Evolutionary conservation across 2,888 invertebrate genomes (phyloP), one percentile per base, ranked within the genome.

Genomic region (Melieria crassipennis): DNA sequence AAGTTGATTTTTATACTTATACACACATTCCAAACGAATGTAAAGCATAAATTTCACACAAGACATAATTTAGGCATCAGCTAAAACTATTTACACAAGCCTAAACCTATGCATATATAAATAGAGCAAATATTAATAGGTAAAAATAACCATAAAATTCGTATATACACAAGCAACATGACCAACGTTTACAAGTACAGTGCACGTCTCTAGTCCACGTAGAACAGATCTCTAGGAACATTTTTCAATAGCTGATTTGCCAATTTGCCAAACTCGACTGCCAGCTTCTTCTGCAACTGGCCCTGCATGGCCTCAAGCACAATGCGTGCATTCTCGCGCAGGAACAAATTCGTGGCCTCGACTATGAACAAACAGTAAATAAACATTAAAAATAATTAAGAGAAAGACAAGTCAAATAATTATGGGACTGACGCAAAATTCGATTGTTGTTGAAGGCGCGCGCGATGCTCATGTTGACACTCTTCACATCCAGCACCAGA

Each of bases 271-370:
- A 92, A 92, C 60, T 92, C 88, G 13, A 83, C 84, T 1, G 91
- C 89, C 69, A 92, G 83, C 83, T 92, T 92, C 79, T 88, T 89
- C 77, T 90, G 89, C 73, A 92, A 84, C 79, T 92, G 92, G 0
- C 91, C 90, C 79, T 90, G 89, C 92, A 92, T 92, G 5, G 89
- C 89, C 80, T 91, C 90, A 71, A 92, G 84, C 1, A 92, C 92
- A 84, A 92, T 90, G 72, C 90, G 89, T 0, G 91, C 92, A 80
- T 92, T 92, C 80, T 92, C 92, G 65, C 90, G 88, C 48, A 92
- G 88, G 81, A 92, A 92, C 63, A 92, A 86, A 82, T 92, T 92
- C 7, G 91, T 92, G 11, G 92, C 92, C 84, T 92, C 91, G 76
- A 91, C 92, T 92, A 81, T 52, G 88, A 86, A 72, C 48, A 76